Evolutionary conservation across 1,140 invertebrate genomes (phyloP), one percentile per base, ranked within the genome.

Genomic region (Drosophila bocki): DNA sequence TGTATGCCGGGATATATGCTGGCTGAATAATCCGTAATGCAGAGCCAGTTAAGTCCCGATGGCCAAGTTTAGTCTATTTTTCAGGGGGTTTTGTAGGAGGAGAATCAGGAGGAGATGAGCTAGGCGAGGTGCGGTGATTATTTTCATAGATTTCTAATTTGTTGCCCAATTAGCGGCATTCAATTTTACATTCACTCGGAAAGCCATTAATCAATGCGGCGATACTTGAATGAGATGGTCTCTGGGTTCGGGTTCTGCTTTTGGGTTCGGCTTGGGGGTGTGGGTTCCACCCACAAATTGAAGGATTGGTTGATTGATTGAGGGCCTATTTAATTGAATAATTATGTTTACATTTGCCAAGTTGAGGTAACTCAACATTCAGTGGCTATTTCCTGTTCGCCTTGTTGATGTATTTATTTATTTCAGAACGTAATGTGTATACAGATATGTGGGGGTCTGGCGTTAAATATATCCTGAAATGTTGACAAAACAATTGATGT

Each of bases 121-220:
- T n/a, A 9, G 9, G 0, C 6, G 26, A 19, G 48, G 57, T 33
- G 60, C 39, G 54, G 65, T 67, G 84, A 88, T 82, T 76, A 78
- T 69, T 83, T 80, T 88, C 68, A 72, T 74, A 60, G 70, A 72
- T 72, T 74, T 74, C 68, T 88, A 88, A 88, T 86, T 83, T 88
- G 83, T 80, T 83, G 83, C 86, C 79, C 83, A 83, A 86, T 86
- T 86, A 86, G 83, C 63, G 76, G 76, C 71, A 71, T 82, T 80
- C 71, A 77, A 77, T 77, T 77, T 64, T 60, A 45, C 61, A 76
- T 56, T 60, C 37, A 35, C 42, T 60, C 17, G 19, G 37, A 39
- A 39, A 17, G 67, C 45, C 67, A 72, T 72, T 72, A 72, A 72
- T 72, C 44, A 72, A 72, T 62, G 67, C 29, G 22, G 39, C 78